Percentiles rank a stretch among this genome's conserved stretches.
Conservation (phyloP, 2,113 vertebrate species). For the Pantherophis guttatus region DNA sequence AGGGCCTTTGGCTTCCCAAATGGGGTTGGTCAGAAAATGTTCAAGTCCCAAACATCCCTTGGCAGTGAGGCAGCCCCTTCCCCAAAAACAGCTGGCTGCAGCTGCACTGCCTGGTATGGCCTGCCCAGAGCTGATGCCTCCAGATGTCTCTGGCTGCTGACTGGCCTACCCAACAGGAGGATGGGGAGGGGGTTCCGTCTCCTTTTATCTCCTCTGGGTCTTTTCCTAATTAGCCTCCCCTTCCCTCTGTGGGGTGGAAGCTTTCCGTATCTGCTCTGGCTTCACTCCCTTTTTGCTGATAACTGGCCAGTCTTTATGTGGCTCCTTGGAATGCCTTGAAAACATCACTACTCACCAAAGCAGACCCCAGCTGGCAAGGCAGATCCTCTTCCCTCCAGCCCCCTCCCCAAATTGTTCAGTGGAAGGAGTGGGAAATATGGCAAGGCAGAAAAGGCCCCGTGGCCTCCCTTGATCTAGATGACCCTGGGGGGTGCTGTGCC, state of each 20-base stretch:
- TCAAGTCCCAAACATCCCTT: background rate
- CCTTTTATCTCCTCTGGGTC: slow-evolving; percentile 17
- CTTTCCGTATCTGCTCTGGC: background rate
- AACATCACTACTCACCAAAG: slow-evolving; percentile 8
- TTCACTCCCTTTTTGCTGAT: slow-evolving; percentile 10
- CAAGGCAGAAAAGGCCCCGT: slow-evolving; percentile 31
- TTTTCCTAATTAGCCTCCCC: background rate
- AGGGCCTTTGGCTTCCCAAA: background rate
- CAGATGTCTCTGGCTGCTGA: background rate
- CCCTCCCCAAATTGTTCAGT: background rate
- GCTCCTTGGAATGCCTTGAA: slow-evolving; percentile 13
- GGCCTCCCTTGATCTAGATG: background rate
- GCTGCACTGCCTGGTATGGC: background rate
- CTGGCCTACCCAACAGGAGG: background rate
- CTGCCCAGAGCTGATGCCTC: background rate
- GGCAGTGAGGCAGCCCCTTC: background rate
- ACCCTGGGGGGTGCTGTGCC: background rate
- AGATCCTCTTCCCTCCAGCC: background rate
- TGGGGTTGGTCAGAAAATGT: background rate
- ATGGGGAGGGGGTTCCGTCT: background rate
- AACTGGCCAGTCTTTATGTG: slow-evolving; percentile 20
- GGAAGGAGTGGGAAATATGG: slow-evolving; percentile 20
- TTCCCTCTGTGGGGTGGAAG: background rate
- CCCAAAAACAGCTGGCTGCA: background rate
- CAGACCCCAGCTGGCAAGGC: slow-evolving; percentile 10